These are phyloP conservation scores for Drosophila kikkawai DNA, from an alignment of 1,140 invertebrate species.

Conservation along the genomic window DNA sequence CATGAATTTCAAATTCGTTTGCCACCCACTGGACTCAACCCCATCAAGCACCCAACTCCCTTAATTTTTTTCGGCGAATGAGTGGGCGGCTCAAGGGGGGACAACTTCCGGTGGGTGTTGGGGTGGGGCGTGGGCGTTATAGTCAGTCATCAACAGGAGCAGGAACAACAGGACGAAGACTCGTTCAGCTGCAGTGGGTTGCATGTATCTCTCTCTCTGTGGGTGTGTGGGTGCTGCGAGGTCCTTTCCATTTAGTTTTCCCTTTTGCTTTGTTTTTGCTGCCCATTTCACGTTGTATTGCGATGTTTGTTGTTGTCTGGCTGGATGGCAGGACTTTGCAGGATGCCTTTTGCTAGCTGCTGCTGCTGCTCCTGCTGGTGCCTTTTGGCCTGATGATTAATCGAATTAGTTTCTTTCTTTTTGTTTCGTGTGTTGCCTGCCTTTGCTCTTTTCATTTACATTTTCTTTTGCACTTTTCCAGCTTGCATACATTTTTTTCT, in stretches of 20 bases:
- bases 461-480: constrained; percentile 75
- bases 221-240: constrained; percentile 22
- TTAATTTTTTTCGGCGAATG: constrained; percentile 25
- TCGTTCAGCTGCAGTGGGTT: constrained; percentile 64
- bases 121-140: constrained; percentile 14
- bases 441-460: constrained; percentile 74
- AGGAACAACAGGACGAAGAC: constrained; percentile 23
- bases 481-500: constrained; percentile 63
- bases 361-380: constrained; percentile 20
- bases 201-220: constrained; percentile 37
- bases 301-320: constrained; percentile 17
- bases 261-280: constrained; percentile 24
- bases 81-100: constrained; percentile 4
- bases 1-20: background rate
- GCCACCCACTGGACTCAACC: constrained; percentile 3
- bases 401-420: constrained; percentile 79
- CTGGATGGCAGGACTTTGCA: constrained; percentile 35
- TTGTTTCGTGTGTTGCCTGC: constrained; percentile 34
- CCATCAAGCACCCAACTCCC: no score
- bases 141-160: constrained; percentile 54
- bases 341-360: constrained; percentile 44
- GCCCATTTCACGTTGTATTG: constrained; percentile 3
- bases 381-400: constrained; percentile 78
- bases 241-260: constrained; percentile 40
- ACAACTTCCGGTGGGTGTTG: constrained; percentile 4